phyloP scores from a whole-genome alignment of 2,113 vertebrate species.

The Leptosomus discolor region DNA sequence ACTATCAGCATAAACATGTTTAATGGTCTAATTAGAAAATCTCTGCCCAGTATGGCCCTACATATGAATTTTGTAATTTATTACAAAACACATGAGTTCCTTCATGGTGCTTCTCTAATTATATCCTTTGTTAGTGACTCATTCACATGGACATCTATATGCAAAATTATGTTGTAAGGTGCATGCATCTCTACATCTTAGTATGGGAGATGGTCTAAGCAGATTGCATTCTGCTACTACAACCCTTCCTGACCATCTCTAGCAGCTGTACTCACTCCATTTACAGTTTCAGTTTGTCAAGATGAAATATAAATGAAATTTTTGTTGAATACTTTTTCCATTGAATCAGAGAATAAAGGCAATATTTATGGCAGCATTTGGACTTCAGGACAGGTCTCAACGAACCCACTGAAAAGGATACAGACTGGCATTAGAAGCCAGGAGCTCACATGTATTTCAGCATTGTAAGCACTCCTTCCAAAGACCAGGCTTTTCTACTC shows the following conservation, averaged over 20 bases:
- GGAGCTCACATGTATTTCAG: background rate
- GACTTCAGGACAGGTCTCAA: background rate
- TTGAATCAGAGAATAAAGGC: background rate
- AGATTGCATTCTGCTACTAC: background rate
- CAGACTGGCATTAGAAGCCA: background rate
- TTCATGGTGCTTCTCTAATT: background rate
- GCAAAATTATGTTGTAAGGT: background rate
- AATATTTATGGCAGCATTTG: background rate
- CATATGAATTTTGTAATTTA: background rate
- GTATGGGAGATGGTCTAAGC: background rate
- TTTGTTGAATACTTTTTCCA: background rate
- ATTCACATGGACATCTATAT: background rate
- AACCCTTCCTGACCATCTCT: background rate
- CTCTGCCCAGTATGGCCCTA: background rate
- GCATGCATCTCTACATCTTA: background rate
- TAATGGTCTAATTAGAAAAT: background rate
- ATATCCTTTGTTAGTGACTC: background rate
- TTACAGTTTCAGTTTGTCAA: background rate
- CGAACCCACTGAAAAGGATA: background rate
- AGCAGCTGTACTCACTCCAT: background rate
- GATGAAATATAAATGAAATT: background rate
- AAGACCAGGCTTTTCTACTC: background rate
- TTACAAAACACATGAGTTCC: background rate
- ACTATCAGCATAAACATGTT: background rate
- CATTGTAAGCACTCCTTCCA: background rate